Evolutionary conservation across 2,797 vertebrate genomes (phyloP), one percentile per base, ranked within the genome.

Genomic region (Balearica regulorum): DNA sequence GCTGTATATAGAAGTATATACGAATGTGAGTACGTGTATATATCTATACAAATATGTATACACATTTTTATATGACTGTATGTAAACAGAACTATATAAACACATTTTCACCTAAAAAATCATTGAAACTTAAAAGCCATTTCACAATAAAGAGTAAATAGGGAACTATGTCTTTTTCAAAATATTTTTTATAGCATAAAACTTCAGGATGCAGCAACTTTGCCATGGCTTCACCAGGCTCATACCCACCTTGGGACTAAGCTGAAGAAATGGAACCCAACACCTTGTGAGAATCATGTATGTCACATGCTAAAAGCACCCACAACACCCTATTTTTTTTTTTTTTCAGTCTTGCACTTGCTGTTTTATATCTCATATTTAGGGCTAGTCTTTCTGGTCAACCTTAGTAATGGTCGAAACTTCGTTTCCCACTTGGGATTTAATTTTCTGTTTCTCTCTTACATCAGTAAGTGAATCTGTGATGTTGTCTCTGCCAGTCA

Each of bases 381-480:
- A 49, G 24, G 28, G 26, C 12, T 80, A 1, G 0, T 64, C 65
- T 49, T 66, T 37, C 44, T 78, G 80, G 64, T 80, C 90, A 90
- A 5, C 28, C 77, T 64, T 33, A 78, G 39, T 46, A 87, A 61
- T 54, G 75, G 58, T 58, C 10, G 7, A 80, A 94, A 93, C 76
- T 58, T 90, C 11, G 1, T 81, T 91, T 93, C 29, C 75, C 64
- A 81, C 78, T 64, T 80, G 49, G 92, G 58, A 62, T 65, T 51
- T 93, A 53, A 83, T 96, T 92, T 94, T 94, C 78, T 44, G 35
- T 62, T 41, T 79, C 76, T 71, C 83, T 76, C 82, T 88, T 53
- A 53, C 85, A 86, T 35, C 68, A 37, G 44, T 57, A 46, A 77
- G 60, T 0, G 24, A 85, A 85, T 68, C 87, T 85, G 54, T 89